Conservation (phyloP, 2,113 vertebrate species). For the Chauna torquata region DNA sequence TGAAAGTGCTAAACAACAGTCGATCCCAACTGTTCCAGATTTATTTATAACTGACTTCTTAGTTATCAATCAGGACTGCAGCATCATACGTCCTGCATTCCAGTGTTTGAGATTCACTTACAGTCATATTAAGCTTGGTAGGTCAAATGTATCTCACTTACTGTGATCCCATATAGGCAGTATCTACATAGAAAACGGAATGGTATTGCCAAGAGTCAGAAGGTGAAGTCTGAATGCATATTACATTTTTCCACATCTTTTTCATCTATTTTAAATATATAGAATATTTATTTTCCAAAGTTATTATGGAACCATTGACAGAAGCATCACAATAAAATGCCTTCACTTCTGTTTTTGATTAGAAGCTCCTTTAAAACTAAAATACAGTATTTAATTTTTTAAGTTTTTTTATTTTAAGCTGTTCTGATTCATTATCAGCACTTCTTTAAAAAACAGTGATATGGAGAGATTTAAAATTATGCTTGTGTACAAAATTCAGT, state of each 20-base stretch:
- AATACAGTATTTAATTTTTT: neutral
- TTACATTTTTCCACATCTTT: neutral
- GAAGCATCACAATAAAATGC: neutral
- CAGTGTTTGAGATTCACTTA: neutral
- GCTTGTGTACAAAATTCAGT: neutral
- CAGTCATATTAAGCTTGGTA: neutral
- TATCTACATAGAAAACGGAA: neutral
- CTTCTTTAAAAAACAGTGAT: neutral
- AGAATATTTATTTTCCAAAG: neutral
- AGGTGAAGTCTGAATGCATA: neutral
- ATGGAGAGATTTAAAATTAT: neutral
- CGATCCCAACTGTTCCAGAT: slow-evolving; percentile 70
- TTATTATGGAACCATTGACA: neutral
- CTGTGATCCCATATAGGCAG: neutral
- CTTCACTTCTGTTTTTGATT: neutral
- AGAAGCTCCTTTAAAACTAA: neutral
- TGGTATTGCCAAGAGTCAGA: neutral
- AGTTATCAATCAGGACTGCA: slow-evolving; percentile 59
- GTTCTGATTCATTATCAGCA: neutral
- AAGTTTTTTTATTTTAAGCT: neutral
- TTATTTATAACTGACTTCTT: slow-evolving; percentile 73
- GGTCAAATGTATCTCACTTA: neutral
- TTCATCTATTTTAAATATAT: neutral
- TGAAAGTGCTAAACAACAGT: slow-evolving; percentile 71
- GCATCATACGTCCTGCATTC: slow-evolving; percentile 8